Conservation (phyloP, 1,140 invertebrate species). For the Ceratosolen fusciceps region DNA sequence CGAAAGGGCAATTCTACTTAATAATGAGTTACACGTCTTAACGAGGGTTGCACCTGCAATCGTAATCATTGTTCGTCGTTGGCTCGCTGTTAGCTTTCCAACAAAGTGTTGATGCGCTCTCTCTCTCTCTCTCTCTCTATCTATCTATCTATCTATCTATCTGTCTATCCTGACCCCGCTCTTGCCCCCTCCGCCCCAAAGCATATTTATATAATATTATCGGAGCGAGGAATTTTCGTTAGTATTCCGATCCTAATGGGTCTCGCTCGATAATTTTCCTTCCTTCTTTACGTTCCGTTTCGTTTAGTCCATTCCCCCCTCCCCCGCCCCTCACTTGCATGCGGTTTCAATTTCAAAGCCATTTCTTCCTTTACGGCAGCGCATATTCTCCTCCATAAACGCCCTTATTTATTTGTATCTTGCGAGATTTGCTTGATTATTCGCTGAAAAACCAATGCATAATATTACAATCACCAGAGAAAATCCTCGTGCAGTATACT, state of each 20-base stretch:
- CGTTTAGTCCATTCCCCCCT: too few relatives aligned
- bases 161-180: too few relatives aligned
- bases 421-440: background rate
- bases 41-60: background rate
- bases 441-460: background rate
- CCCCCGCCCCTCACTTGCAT: background rate
- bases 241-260: background rate
- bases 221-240: background rate
- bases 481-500: background rate
- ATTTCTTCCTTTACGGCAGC: background rate
- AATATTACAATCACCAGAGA: background rate
- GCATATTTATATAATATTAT: too few relatives aligned
- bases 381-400: background rate
- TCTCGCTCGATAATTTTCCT: background rate
- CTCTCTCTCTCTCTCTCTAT: background rate
- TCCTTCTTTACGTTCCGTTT: slow-evolving; percentile 7
- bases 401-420: background rate
- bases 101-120: background rate
- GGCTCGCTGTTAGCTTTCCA: too few relatives aligned
- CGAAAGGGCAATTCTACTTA: background rate
- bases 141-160: too few relatives aligned
- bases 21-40: background rate
- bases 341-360: slow-evolving; percentile 5
- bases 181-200: too few relatives aligned
- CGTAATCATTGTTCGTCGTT: background rate